Evolutionary conservation across 2,888 invertebrate genomes (phyloP).

Genomic region (Hedya salicella): DNA sequence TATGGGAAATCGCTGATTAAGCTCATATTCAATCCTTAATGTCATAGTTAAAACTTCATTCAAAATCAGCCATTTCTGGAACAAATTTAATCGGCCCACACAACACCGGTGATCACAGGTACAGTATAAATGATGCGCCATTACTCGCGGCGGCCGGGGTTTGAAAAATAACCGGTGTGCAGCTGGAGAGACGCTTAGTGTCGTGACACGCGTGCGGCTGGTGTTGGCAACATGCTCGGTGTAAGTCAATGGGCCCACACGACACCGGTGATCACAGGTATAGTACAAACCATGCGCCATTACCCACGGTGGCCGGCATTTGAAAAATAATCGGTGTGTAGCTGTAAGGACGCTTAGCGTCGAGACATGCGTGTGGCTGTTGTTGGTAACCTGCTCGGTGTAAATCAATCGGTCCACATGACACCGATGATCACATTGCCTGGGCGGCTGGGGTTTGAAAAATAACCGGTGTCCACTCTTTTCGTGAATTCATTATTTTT

Average conservation of each 20-base stretch:
- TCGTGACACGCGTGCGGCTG: constrained; percentile 49
- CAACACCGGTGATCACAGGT: constrained; percentile 67
- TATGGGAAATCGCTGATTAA: too few species aligned
- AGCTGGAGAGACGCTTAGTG: constrained; percentile 40
- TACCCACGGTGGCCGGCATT: neutral
- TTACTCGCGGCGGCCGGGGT: constrained; percentile 59
- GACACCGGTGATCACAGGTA: too few species aligned
- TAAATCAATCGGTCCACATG: constrained; percentile 62
- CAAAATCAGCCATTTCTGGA: constrained; percentile 40
- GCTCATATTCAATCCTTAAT: too few species aligned
- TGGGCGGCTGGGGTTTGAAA: constrained; percentile 66
- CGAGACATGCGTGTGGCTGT: too few species aligned
- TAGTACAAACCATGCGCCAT: too few species aligned
- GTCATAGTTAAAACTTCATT: too few species aligned
- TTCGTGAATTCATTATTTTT: too few species aligned
- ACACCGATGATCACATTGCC: constrained; percentile 68
- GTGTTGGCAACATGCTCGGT: neutral
- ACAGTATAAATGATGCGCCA: constrained; percentile 65
- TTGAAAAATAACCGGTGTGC: constrained; percentile 79
- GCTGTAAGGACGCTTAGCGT: neutral
- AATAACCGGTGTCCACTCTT: too few species aligned
- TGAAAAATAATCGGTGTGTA: neutral
- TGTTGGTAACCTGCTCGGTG: too few species aligned
- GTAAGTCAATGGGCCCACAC: too few species aligned
- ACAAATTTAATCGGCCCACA: constrained; percentile 62